These are phyloP conservation scores for Nematostella vectensis DNA, from an alignment of 92 coral and sea anemone genomes.

Conservation along the genomic window DNA sequence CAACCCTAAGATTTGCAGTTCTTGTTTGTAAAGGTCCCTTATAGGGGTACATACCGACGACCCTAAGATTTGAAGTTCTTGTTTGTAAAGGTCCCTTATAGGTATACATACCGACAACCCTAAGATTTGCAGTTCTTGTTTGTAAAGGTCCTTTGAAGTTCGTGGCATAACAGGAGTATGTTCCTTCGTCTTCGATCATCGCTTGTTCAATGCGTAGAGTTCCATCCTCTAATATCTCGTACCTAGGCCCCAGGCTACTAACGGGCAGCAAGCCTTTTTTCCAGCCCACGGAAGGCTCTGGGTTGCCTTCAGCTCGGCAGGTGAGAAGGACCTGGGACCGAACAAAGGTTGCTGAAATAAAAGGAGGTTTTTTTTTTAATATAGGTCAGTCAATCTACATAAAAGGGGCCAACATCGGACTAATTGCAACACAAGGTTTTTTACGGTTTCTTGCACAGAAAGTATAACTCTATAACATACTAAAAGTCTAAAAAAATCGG, in stretches of 20 bases:
- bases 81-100: no score
- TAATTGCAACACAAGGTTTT: not conserved
- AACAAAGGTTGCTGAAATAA: constrained; percentile 41
- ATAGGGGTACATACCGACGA: no score
- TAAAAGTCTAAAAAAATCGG: no score
- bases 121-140: constrained; percentile 32
- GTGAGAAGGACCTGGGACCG: constrained; percentile 53
- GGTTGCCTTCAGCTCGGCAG: constrained; percentile 75
- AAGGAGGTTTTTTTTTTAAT: constrained; percentile 1
- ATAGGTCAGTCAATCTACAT: not conserved
- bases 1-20: no score
- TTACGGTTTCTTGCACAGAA: not conserved
- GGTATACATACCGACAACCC: constrained; percentile 50
- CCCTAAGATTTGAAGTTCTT: no score
- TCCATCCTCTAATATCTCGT: constrained; percentile 54
- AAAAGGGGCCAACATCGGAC: no score
- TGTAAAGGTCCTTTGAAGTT: constrained; percentile 58
- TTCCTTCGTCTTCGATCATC: constrained; percentile 50
- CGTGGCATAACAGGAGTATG: constrained; percentile 70
- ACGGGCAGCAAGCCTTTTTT: constrained; percentile 61
- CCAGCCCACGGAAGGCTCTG: constrained; percentile 72
- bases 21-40: no score
- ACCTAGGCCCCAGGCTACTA: constrained; percentile 51
- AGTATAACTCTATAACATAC: no score
- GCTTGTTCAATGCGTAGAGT: constrained; percentile 47